phyloP scores from a whole-genome alignment of 2,113 vertebrate species.

The Hypomesus transpacificus region DNA sequence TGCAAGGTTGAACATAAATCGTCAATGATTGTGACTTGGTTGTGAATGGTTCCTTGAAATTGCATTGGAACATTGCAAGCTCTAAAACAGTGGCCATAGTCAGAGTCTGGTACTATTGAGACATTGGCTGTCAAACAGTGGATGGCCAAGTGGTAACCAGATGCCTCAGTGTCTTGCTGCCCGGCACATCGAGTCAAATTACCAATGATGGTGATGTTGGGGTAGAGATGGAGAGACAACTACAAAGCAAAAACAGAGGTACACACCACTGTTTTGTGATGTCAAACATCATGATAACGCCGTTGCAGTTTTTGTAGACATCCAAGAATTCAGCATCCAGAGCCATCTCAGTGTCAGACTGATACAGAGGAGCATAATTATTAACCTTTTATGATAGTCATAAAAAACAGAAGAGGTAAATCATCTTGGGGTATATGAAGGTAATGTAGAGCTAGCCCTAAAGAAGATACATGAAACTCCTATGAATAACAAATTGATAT shows the following conservation, averaged over 20 bases:
- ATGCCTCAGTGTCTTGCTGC: background rate
- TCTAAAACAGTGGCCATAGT: background rate
- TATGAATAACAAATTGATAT: too few species aligned
- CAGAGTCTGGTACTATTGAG: background rate
- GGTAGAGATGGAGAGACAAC: background rate
- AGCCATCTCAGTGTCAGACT: conserved; percentile 80
- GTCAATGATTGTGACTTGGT: background rate
- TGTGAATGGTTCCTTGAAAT: background rate
- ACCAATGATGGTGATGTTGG: background rate
- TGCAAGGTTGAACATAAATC: background rate
- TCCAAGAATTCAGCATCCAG: conserved; percentile 86
- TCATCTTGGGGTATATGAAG: background rate
- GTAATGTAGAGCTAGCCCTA: too few species aligned
- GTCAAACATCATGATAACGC: conserved; percentile 89
- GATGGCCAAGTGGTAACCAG: background rate
- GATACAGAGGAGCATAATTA: background rate
- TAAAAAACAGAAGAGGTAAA: background rate
- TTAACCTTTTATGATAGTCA: background rate
- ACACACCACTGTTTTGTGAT: conserved; percentile 88
- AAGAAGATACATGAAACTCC: too few species aligned
- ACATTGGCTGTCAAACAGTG: background rate
- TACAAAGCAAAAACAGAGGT: background rate
- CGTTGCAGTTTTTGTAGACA: conserved; percentile 85
- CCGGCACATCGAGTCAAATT: background rate
- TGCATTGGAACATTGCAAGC: background rate